A percentile compares a stretch with the other conserved stretches of the same genome.
These are phyloP conservation scores for Heteractis magnifica DNA, from an alignment of 92 coral and sea anemone species.

Conservation along the genomic window DNA sequence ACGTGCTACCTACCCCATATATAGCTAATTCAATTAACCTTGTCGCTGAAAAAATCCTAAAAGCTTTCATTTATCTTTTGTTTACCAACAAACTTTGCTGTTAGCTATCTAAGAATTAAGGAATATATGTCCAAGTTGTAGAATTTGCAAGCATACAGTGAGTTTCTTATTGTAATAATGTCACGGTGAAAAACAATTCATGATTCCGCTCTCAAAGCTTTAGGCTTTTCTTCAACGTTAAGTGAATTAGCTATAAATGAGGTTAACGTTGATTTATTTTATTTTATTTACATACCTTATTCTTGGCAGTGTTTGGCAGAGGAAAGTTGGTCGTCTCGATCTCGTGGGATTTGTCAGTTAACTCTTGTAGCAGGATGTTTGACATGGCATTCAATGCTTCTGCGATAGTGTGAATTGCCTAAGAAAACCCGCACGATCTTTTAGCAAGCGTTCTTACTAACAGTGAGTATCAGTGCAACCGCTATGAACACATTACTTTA, in stretches of 20 bases:
- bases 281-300: constrained; percentile 60
- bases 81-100: too few species aligned
- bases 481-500: not conserved
- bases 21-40: too few species aligned
- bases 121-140: too few species aligned
- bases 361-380: constrained; percentile 67
- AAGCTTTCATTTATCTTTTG: too few species aligned
- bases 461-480: not conserved
- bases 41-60: too few species aligned
- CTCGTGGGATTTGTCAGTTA: constrained; percentile 38
- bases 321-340: constrained; percentile 85
- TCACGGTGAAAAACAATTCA: too few species aligned
- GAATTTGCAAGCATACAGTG: too few species aligned
- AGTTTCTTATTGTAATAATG: too few species aligned
- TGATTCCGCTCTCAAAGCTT: too few species aligned
- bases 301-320: constrained; percentile 79
- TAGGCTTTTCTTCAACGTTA: not conserved
- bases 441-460: not conserved
- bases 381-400: constrained; percentile 85
- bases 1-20: not conserved
- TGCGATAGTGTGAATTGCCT: constrained; percentile 90
- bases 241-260: not conserved
- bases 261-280: not conserved
- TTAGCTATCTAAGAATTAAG: too few species aligned
- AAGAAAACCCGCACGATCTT: not conserved